Evolutionary conservation across 2,888 invertebrate genomes (phyloP).

Genomic region (Amiota minor): DNA sequence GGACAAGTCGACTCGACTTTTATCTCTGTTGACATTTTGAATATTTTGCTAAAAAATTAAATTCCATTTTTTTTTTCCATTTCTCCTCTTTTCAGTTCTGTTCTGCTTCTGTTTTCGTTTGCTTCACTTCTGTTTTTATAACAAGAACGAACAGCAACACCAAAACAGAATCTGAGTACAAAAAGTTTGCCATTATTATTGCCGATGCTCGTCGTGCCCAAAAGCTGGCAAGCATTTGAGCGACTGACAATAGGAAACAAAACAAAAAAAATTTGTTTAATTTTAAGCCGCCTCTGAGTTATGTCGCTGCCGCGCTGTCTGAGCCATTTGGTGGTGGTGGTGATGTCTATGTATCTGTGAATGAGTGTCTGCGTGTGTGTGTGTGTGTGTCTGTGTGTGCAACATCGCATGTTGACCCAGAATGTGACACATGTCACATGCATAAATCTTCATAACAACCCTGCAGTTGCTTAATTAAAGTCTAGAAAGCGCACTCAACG

Average conservation of each 20-base stretch:
- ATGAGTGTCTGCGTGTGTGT: too few relatives aligned
- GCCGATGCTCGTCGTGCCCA: slow-evolving; percentile 1
- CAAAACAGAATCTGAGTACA: background rate
- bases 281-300: slow-evolving; percentile 43
- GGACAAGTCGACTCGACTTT: slow-evolving; percentile 22
- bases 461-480: slow-evolving; percentile 49
- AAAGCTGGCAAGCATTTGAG: background rate
- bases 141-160: background rate
- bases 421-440: slow-evolving; percentile 54
- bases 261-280: slow-evolving; percentile 38
- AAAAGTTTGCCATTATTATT: slow-evolving; percentile 14
- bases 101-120: too few relatives aligned
- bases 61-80: slow-evolving; percentile 12
- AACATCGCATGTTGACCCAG: slow-evolving; percentile 46
- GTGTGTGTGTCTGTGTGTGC: background rate
- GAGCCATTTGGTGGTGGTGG: background rate
- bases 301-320: slow-evolving; percentile 15
- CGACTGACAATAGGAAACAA: background rate
- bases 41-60: slow-evolving; percentile 25
- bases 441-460: slow-evolving; percentile 52
- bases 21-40: slow-evolving; percentile 23
- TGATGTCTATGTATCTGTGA: too few relatives aligned
- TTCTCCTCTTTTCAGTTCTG: background rate
- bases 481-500: slow-evolving; percentile 22
- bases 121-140: background rate